Evolutionary conservation across 2,113 vertebrate genomes (phyloP), one percentile per base, ranked within the genome.

Genomic region (Strigops habroptila): DNA sequence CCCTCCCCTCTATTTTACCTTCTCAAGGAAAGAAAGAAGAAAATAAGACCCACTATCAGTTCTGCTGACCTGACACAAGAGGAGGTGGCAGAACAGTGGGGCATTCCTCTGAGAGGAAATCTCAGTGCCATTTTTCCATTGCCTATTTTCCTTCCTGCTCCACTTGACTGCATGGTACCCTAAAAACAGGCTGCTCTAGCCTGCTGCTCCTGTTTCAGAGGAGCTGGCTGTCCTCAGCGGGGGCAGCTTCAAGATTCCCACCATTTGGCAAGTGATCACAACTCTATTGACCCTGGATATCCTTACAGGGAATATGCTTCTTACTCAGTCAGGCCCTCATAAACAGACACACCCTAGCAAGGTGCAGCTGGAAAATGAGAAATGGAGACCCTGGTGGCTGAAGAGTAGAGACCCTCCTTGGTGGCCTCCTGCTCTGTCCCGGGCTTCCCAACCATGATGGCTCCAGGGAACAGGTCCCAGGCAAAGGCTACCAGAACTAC

Each of bases 1-100:
- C 67, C 62, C 67, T 79, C 57, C 35, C 31, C 37, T 82, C 83
- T 86, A 76, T 69, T 86, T 88, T 88, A 94, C 83, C 25, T 91
- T 91, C 74, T 92, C 46, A 65, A 82, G 63, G 48, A 85, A 94
- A 81, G 63, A 74, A 93, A 90, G 77, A 84, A 91, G 78, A 95
- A 95, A 96, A 28, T 62, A 68, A 86, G 73, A 84, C 18, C 24
- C 19, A 52, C 48, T 43, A 63, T 16, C n/a, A 43, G n/a, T 77
- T 90, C 75, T 77, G 41, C 46, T 90, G 85, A 88, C 69, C 64
- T 88, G 48, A 90, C 60, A 67, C n/a, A 88, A 69, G 59, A 93
- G 27, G 60, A 92, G 25, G 51, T 87, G 39, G 48, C 27, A 74
- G 85, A 93, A 77, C 9, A 70, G 46, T 0, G 2, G 10, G 46